Percentiles rank a stretch among this genome's conserved stretches.
These are phyloP conservation scores for Microdon myrmicae DNA, from an alignment of 2,888 invertebrate genomes.

Conservation along the genomic window DNA sequence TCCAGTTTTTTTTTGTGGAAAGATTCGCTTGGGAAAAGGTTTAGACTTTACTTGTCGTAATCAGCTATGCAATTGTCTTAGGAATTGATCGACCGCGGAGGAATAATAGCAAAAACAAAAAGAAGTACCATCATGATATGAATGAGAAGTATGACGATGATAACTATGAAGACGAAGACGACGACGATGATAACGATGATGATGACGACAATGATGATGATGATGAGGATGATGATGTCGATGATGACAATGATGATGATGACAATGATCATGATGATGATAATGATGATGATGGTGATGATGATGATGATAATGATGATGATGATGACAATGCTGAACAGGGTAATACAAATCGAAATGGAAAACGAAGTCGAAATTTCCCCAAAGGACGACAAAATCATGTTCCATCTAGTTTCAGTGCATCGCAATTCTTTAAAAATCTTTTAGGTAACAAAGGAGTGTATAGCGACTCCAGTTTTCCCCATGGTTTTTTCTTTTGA, in stretches of 20 bases:
- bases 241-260: conserved; percentile 45
- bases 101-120: conserved; percentile 62
- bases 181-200: conserved; percentile 65
- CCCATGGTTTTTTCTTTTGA: too few relatives aligned
- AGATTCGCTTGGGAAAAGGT: too few relatives aligned
- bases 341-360: conserved; percentile 46
- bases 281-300: conserved; percentile 51
- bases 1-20: too few relatives aligned
- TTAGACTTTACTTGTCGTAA: too few relatives aligned
- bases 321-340: conserved; percentile 67
- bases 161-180: conserved; percentile 64
- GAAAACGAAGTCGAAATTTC: too few relatives aligned
- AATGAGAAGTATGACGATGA: conserved; percentile 58
- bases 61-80: conserved; percentile 39
- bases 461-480: too few relatives aligned
- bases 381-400: conserved; percentile 56
- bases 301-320: conserved; percentile 63
- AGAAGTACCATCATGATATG: conserved; percentile 66
- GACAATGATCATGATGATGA: conserved; percentile 55
- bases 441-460: conserved; percentile 69
- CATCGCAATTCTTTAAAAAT: conserved; percentile 59
- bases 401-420: conserved; percentile 61
- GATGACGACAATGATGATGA: conserved; percentile 65
- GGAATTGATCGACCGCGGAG: too few relatives aligned
- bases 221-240: conserved; percentile 55